These are phyloP conservation scores for Ellobius talpinus DNA, from an alignment of 2,113 vertebrate species.

Conservation along the genomic window DNA sequence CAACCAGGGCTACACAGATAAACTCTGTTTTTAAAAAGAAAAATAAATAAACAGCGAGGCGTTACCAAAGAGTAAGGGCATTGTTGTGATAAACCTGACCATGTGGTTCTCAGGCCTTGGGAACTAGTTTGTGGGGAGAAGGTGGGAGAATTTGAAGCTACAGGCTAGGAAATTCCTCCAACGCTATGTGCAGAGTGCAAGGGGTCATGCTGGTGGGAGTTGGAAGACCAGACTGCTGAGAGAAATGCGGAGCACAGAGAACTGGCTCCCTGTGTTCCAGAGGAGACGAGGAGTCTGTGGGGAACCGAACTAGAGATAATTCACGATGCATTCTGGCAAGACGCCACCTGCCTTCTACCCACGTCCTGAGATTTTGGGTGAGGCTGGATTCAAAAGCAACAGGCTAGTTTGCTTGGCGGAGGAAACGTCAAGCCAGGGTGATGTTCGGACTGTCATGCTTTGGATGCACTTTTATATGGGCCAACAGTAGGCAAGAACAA, in stretches of 20 bases:
- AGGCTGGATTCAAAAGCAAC: background rate
- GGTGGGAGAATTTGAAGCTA: background rate
- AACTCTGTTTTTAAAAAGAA: background rate
- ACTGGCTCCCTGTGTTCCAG: background rate
- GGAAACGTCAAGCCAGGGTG: background rate
- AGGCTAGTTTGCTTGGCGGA: background rate
- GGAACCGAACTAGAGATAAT: background rate
- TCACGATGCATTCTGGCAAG: background rate
- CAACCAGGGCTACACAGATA: background rate
- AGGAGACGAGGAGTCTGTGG: background rate
- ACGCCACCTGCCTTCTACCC: background rate
- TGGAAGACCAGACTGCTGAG: background rate
- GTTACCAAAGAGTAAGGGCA: background rate
- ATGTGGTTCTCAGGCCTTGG: background rate
- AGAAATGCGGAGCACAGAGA: background rate
- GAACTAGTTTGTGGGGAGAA: background rate
- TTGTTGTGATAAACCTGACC: background rate
- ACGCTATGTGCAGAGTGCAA: background rate
- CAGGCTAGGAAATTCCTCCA: background rate
- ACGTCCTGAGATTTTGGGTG: background rate
- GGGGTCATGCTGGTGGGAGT: background rate
- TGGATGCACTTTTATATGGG: rapidly evolving
- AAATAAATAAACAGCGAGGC: background rate
- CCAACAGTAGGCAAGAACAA: background rate
- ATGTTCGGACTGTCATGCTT: background rate